Percentiles rank a stretch among this genome's conserved stretches.
Evolutionary conservation across 2,797 vertebrate genomes (phyloP).

Genomic region (Hafferia zeledoni): DNA sequence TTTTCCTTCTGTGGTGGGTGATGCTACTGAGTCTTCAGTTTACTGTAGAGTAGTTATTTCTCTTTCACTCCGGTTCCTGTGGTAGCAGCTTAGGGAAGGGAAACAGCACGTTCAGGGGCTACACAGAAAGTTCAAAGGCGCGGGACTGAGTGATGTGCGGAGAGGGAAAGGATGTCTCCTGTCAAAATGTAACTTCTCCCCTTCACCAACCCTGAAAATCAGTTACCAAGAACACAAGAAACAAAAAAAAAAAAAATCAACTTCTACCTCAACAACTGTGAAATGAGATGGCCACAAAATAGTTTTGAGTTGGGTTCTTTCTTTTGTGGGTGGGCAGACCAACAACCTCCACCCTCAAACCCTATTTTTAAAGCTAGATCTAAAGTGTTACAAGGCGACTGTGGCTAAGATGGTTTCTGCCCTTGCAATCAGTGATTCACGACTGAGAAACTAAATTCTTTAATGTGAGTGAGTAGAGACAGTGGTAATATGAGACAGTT

Average conservation of each 20-base stretch:
- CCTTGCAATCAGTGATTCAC: slow-evolving; percentile 31
- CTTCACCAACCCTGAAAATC: background rate
- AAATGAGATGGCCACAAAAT: background rate
- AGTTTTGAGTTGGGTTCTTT: background rate
- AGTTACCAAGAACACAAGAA: background rate
- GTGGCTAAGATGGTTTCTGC: background rate
- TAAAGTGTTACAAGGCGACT: background rate
- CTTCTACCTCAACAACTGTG: background rate
- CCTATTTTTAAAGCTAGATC: background rate
- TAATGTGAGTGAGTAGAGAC: background rate
- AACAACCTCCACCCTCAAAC: background rate
- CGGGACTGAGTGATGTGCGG: background rate
- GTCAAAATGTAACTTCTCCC: background rate
- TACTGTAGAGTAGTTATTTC: background rate
- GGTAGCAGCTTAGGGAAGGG: background rate
- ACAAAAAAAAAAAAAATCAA: background rate
- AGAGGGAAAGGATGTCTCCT: background rate
- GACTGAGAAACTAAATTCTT: slow-evolving; percentile 16
- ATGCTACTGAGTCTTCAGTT: background rate
- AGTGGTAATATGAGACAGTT: slow-evolving; percentile 25
- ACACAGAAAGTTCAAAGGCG: background rate
- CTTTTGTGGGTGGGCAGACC: background rate
- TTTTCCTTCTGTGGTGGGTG: background rate
- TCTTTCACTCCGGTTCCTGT: background rate
- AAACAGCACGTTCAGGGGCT: background rate